phyloP scores from a whole-genome alignment of 2,888 invertebrate species.

The Nezara viridula region DNA sequence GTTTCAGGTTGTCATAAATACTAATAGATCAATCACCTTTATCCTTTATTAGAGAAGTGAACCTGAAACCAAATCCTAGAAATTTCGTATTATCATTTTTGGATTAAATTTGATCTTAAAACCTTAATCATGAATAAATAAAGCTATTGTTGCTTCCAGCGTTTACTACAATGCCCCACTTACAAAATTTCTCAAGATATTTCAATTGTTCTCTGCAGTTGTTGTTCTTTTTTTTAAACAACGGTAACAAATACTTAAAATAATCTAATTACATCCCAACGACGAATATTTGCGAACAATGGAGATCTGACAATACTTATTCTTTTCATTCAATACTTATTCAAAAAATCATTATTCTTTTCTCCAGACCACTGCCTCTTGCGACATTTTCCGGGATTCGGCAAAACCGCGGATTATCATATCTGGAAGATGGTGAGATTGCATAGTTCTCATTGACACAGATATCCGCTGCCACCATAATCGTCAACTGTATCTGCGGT shows the following conservation, averaged over 20 bases:
- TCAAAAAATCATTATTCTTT: neutral
- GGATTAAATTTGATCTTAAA: neutral
- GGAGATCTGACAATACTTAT: neutral
- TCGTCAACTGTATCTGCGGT: neutral
- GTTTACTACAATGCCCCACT: neutral
- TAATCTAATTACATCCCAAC: neutral
- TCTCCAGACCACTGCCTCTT: neutral
- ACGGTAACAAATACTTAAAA: neutral
- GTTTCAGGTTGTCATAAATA: too few species aligned
- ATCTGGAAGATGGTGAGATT: conserved; percentile 1
- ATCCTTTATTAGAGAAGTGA: neutral
- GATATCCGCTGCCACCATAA: neutral
- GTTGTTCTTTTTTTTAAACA: neutral
- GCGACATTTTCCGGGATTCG: neutral
- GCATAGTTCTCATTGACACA: neutral
- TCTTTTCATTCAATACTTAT: neutral
- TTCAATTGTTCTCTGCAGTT: neutral
- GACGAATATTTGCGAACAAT: neutral
- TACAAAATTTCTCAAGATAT: neutral
- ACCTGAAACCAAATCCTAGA: neutral
- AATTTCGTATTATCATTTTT: neutral
- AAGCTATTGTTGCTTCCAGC: neutral
- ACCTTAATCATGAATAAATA: neutral
- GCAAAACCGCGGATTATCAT: neutral
- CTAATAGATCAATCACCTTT: too few species aligned